Conservation (phyloP, 2,888 invertebrate species). For the Andrena minutula region DNA sequence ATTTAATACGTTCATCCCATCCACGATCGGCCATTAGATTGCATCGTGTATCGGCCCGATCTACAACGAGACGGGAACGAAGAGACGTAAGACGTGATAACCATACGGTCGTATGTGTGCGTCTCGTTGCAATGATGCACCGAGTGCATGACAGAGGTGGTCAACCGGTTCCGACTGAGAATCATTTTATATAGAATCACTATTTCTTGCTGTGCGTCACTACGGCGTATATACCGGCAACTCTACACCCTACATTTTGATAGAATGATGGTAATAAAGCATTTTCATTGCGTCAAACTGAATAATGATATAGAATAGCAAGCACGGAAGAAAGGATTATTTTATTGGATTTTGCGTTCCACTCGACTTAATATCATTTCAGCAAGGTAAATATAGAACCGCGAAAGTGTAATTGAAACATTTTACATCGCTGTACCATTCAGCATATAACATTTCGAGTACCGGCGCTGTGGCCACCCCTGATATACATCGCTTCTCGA, state of each 20-base stretch:
- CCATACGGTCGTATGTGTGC: constrained; percentile 1
- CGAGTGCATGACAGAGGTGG: not conserved
- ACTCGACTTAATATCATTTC: not conserved
- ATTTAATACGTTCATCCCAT: constrained; percentile 57
- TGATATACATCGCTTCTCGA: constrained; percentile 21
- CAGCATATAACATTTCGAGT: not conserved
- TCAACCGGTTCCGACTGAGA: not conserved
- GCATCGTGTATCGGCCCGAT: constrained; percentile 55
- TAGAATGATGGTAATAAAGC: no score
- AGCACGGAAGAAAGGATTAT: not conserved
- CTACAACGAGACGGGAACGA: constrained; percentile 30
- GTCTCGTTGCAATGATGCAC: constrained; percentile 25
- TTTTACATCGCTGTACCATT: no score
- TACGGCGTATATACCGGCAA: not conserved
- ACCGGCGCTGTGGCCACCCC: not conserved
- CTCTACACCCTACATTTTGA: not conserved
- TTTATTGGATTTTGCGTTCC: not conserved
- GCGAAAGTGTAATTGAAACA: not conserved
- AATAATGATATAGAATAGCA: not conserved
- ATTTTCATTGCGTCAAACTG: no score
- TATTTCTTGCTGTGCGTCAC: not conserved
- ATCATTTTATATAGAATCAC: no score
- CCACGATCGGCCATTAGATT: constrained; percentile 64
- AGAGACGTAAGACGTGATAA: constrained; percentile 26
- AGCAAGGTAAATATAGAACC: constrained; percentile 1